phyloP scores from a whole-genome alignment of 2,113 vertebrate species.

The Notechis scutatus region DNA sequence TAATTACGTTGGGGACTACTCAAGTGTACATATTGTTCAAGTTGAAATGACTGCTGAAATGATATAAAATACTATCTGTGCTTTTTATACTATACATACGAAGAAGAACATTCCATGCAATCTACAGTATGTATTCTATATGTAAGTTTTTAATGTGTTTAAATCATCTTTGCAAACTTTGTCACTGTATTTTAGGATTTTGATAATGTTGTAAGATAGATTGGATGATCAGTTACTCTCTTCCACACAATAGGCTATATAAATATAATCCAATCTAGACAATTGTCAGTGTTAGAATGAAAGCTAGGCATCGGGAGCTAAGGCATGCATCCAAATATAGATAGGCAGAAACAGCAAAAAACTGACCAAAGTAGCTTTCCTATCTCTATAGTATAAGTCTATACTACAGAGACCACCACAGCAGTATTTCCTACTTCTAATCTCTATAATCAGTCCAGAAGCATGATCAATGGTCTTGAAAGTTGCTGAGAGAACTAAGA shows the following conservation, averaged over 20 bases:
- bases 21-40: not conserved
- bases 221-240: not conserved
- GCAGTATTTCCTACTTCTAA: not conserved
- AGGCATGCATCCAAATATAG: not conserved
- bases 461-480: not conserved
- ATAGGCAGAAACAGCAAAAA: not conserved
- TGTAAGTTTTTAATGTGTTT: not conserved
- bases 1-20: not conserved
- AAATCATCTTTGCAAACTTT: not conserved
- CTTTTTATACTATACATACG: not conserved
- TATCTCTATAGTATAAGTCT: not conserved
- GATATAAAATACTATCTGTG: not conserved
- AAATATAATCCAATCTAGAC: not conserved
- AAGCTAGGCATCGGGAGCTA: not conserved
- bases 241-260: not conserved
- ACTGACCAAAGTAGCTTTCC: not conserved
- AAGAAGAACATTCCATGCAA: not conserved
- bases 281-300: not conserved
- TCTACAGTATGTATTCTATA: not conserved
- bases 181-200: not conserved
- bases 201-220: not conserved
- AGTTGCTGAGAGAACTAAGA: not conserved
- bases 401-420: not conserved
- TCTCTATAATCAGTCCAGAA: not conserved
- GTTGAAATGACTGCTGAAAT: not conserved